Evolutionary conservation across 1,140 invertebrate species (phyloP), one percentile per base, ranked within the genome.

Genomic region (Drosophila bifasciata): DNA sequence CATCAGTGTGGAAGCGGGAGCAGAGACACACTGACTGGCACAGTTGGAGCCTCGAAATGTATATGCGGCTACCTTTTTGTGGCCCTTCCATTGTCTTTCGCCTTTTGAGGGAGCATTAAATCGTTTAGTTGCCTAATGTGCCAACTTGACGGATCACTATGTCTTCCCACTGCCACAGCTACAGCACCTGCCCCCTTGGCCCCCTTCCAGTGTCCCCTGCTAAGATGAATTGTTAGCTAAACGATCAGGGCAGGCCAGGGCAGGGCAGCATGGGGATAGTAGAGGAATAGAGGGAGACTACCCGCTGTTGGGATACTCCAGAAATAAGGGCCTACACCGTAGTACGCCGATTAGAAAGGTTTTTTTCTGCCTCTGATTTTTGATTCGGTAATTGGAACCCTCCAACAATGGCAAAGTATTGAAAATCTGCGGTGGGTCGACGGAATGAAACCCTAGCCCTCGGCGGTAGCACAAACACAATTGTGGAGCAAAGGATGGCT

Each of bases 61-160:
- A 86, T 86, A 78, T 81, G 78, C 69, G 64, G 81, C 83, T 86
- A 86, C 81, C 81, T 81, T 89, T 73, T 59, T 67, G 43, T 49
- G 49, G 32, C 28, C 44, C 53, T 45, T 58, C 28, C 44, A 53
- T 45, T 58, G 52, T 45, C 52, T 59, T 60, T 36, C 58, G 56
- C 40, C 46, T 43, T 43, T 28, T 46, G 23, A 28, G 46, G 60
- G 39, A 49, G 64, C 79, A 78, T 72, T 51, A 68, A 89, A 79
- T 79, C 84, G 83, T 88, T 88, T 88, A 88, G 84, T 69, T 81
- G 80, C 84, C 83, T 89, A 88, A 88, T 88, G 83, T 86, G 83
- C 79, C 83, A 88, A 89, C 71, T 88, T 88, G 84, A 88, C 89
- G 84, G 83, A 88, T 88, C 86, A 88, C 66, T 64, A 60, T 46